Evolutionary conservation across 2,797 vertebrate species (phyloP), one percentile per base, ranked within the genome.

Genomic region (Pangasius sanitwongsei): DNA sequence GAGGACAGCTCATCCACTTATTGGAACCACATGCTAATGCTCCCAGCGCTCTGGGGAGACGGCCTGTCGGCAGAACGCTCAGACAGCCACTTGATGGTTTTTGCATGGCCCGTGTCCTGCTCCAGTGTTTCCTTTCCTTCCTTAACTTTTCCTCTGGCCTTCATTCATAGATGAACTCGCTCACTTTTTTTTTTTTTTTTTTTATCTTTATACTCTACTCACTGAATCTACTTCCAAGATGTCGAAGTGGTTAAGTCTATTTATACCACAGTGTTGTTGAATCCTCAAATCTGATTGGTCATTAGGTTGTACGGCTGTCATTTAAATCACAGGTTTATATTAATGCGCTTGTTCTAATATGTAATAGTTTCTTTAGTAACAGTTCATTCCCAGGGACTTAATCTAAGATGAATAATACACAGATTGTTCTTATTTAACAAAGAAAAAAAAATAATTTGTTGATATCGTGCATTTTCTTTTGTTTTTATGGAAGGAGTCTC

Each of bases 11-110:
- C 94, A 94, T 94, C 93, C 93, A 92, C 83, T 87, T 91, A 90
- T 91, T 92, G 89, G 94, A 96, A 96, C 95, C 95, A 93, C 95
- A 96, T 93, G 91, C 93, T 95, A 94, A 96, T 95, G 94, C 92
- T 94, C 89, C 89, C 92, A 91, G 93, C 90, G 90, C 91, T 92
- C 92, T 72, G 86, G 93, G 94, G 94, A 95, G 94, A 96, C 94
- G 92, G 94, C 90, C 93, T 94, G 95, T 95, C 95, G 95, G 92
- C 94, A 94, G 93, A 94, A 94, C 91, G 93, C 91, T 94, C 93
- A 94, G 93, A 94, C 94, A 93, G 93, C 93, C 93, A 94, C 93
- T 94, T 94, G 94, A 93, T 93, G 92, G 93, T 91, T 94, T 95
- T 92, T 93, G 88, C 94, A 89, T 90, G 88, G 91, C 83, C 34